Evolutionary conservation across 2,888 invertebrate species (phyloP).

Genomic region (Thymelicus sylvestris): DNA sequence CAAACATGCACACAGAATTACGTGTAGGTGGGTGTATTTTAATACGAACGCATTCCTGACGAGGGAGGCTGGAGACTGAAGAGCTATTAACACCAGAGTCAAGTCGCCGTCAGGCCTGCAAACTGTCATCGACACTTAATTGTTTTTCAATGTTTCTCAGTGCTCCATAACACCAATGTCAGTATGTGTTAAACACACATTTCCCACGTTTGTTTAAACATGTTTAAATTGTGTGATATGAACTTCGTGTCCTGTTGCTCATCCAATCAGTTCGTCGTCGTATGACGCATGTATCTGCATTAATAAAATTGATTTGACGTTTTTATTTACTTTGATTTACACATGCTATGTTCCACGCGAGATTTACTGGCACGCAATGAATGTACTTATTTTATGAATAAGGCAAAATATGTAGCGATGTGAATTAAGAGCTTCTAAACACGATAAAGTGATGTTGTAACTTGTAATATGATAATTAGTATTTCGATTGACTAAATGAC

Average conservation of each 20-base stretch:
- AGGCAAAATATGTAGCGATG: neutral
- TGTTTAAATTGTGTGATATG: neutral
- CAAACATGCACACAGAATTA: too few relatives aligned
- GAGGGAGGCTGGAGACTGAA: neutral
- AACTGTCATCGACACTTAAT: conserved; percentile 34
- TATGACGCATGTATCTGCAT: conserved; percentile 28
- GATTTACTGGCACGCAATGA: neutral
- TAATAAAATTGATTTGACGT: conserved; percentile 28
- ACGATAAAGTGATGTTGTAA: neutral
- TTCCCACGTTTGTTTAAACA: conserved; percentile 25
- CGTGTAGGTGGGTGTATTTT: conserved; percentile 1
- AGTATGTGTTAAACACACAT: neutral
- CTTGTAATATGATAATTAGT: neutral
- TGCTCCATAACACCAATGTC: neutral
- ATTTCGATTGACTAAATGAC: neutral
- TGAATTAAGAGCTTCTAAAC: neutral
- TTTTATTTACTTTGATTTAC: conserved; percentile 24
- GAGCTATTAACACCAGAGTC: conserved; percentile 6
- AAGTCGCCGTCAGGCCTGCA: conserved; percentile 11
- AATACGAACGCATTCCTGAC: conserved; percentile 17
- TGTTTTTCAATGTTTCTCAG: conserved; percentile 23
- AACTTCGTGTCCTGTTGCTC: conserved; percentile 24
- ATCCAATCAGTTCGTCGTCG: conserved; percentile 16
- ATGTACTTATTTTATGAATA: neutral
- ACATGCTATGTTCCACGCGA: conserved; percentile 1